Evolutionary conservation across 2,797 vertebrate species (phyloP).

Genomic region (Mormyrops attenuatus): DNA sequence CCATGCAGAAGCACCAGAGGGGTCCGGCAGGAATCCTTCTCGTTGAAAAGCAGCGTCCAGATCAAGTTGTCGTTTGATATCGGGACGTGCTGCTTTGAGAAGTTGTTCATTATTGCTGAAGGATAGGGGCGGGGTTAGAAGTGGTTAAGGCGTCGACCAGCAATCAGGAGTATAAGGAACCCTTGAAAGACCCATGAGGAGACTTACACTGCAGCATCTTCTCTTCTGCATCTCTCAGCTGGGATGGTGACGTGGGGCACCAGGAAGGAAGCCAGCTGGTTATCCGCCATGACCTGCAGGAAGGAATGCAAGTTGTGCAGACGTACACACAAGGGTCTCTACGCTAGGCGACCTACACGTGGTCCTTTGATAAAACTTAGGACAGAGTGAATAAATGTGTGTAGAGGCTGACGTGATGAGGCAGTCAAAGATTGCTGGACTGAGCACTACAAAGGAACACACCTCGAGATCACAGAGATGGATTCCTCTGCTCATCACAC

Average conservation of each 20-base stretch:
- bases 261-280: constrained; percentile 85
- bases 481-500: not conserved
- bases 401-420: not conserved
- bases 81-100: constrained; percentile 70
- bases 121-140: not conserved
- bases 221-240: constrained; percentile 84
- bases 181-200: not conserved
- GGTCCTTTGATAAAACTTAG: not conserved
- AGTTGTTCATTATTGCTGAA: constrained; percentile 69
- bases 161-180: not conserved
- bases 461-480: not conserved
- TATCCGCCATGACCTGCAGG: constrained; percentile 74
- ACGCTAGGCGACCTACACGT: not conserved
- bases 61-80: constrained; percentile 78
- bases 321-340: not conserved
- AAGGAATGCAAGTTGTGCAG: not conserved
- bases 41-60: constrained; percentile 81
- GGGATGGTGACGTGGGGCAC: constrained; percentile 81
- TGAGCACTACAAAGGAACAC: not conserved
- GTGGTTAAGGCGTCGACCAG: not conserved
- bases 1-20: constrained; percentile 87
- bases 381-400: not conserved
- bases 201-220: constrained; percentile 88
- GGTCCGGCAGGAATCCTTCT: constrained; percentile 40
- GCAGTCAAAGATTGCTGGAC: not conserved